Percentiles rank a stretch among this genome's conserved stretches.
phyloP scores from a whole-genome alignment of 2,797 vertebrate genomes.

The Neomorphus geoffroyi region DNA sequence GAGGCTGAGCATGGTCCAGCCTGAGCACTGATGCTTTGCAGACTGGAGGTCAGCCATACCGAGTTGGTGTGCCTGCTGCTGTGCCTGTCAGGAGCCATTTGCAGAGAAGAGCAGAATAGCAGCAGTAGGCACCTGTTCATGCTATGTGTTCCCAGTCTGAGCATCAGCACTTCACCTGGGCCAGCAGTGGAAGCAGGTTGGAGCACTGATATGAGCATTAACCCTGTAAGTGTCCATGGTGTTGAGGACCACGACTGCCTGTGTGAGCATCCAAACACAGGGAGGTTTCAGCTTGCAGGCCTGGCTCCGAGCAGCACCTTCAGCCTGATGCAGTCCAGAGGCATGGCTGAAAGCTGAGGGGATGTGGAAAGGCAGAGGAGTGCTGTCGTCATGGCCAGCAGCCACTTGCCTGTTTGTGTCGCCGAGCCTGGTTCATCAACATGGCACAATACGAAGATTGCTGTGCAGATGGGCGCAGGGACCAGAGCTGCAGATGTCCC shows the following conservation, averaged over 20 bases:
- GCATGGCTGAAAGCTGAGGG: background rate
- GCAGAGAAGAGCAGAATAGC: background rate
- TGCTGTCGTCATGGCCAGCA: background rate
- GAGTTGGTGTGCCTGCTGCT: background rate
- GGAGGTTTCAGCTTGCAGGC: background rate
- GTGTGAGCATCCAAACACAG: background rate
- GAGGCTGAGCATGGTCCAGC: accelerated
- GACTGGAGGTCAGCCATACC: accelerated
- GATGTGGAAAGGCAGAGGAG: background rate
- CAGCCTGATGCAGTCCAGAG: background rate
- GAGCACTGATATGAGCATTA: background rate
- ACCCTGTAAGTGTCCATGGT: accelerated
- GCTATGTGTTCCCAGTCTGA: too few relatives aligned
- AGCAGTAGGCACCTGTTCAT: background rate
- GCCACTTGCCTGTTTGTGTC: background rate
- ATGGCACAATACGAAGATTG: background rate
- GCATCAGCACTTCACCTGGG: accelerated
- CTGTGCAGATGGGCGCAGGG: background rate
- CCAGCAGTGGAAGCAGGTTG: accelerated
- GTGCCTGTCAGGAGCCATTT: background rate
- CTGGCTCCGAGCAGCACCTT: background rate
- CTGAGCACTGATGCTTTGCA: accelerated
- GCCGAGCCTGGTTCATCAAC: background rate
- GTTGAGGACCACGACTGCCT: accelerated
- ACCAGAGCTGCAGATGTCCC: conserved; percentile 27